A percentile compares a stretch with the other conserved stretches of the same genome.
Evolutionary conservation across 1,140 invertebrate species (phyloP).

Genomic region (Tetramorium parvispinum): DNA sequence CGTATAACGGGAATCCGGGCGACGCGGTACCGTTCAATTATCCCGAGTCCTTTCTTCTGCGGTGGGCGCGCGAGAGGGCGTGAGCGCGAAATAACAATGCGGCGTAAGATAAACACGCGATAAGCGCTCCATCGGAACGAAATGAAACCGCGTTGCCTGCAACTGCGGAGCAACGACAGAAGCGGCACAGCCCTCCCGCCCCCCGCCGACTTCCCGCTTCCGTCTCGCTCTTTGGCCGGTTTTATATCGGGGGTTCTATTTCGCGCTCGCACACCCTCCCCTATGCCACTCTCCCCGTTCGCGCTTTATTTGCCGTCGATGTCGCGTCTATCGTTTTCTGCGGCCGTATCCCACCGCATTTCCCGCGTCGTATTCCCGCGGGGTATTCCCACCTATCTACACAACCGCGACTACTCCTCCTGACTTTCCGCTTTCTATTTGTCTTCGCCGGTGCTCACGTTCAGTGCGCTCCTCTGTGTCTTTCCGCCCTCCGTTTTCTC

Average conservation of each 20-base stretch:
- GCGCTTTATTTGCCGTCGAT: slow-evolving; percentile 55
- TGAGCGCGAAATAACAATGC: slow-evolving; percentile 79
- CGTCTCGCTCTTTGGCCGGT: slow-evolving; percentile 16
- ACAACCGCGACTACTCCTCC: slow-evolving; percentile 7
- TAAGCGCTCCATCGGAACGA: slow-evolving; percentile 73
- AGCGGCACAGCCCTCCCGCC: slow-evolving; percentile 61
- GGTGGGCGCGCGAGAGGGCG: slow-evolving; percentile 58
- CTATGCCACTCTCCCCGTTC: not conserved
- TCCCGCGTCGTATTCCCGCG: slow-evolving; percentile 13
- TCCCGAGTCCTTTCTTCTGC: slow-evolving; percentile 76
- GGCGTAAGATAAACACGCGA: slow-evolving; percentile 80
- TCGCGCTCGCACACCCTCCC: not conserved
- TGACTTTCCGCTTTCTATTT: slow-evolving; percentile 39
- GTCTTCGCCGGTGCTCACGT: slow-evolving; percentile 8
- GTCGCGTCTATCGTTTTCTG: slow-evolving; percentile 45
- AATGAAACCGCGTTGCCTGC: slow-evolving; percentile 77
- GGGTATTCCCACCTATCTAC: not conserved
- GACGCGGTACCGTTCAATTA: slow-evolving; percentile 79
- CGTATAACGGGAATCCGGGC: slow-evolving; percentile 69
- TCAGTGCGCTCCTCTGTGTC: not conserved
- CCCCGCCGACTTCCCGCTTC: slow-evolving; percentile 16
- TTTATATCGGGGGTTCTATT: slow-evolving; percentile 39
- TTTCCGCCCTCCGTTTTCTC: not conserved
- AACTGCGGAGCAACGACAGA: not conserved
- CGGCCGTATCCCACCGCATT: not conserved